A percentile compares a stretch with the other conserved stretches of the same genome.
These are phyloP conservation scores for Leucozona laternaria DNA, from an alignment of 2,888 invertebrate genomes.

Conservation along the genomic window DNA sequence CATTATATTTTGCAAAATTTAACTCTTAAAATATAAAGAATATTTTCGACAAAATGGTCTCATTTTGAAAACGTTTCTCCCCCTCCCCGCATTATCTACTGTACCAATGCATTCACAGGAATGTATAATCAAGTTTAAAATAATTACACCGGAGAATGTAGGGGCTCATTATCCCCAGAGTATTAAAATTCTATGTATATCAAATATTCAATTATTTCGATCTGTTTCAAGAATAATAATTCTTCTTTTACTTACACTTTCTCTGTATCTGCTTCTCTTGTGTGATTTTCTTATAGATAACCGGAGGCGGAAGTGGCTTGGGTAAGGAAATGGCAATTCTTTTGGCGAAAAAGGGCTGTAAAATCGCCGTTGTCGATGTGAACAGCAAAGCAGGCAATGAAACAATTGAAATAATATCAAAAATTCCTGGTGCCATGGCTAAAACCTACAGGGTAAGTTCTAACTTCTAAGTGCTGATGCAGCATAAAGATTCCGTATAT, in stretches of 20 bases:
- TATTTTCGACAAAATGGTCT: not conserved
- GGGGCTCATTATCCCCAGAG: slow-evolving; percentile 15
- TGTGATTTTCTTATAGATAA: slow-evolving; percentile 80
- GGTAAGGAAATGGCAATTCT: slow-evolving; percentile 83
- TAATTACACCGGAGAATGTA: slow-evolving; percentile 41
- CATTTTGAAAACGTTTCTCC: not conserved
- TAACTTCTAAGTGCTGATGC: slow-evolving; percentile 9
- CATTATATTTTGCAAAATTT: no score
- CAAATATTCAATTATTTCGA: slow-evolving; percentile 65
- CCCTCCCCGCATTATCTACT: not conserved
- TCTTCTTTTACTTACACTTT: not conserved
- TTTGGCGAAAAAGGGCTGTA: slow-evolving; percentile 83
- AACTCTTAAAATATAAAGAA: no score
- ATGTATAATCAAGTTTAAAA: slow-evolving; percentile 39
- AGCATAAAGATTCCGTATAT: slow-evolving; percentile 5
- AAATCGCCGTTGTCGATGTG: slow-evolving; percentile 83
- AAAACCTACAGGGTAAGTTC: slow-evolving; percentile 81
- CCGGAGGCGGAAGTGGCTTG: slow-evolving; percentile 84
- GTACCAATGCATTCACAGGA: not conserved
- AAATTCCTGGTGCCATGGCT: slow-evolving; percentile 81
- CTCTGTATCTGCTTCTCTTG: not conserved
- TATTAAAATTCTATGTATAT: slow-evolving; percentile 46
- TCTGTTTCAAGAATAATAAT: slow-evolving; percentile 12
- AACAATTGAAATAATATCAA: slow-evolving; percentile 81
- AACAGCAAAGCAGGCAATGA: slow-evolving; percentile 82